Evolutionary conservation across 35 echinoderm and acorn worm species (phyloP), one percentile per base, ranked within the genome.

Genomic region (Acanthaster planci): DNA sequence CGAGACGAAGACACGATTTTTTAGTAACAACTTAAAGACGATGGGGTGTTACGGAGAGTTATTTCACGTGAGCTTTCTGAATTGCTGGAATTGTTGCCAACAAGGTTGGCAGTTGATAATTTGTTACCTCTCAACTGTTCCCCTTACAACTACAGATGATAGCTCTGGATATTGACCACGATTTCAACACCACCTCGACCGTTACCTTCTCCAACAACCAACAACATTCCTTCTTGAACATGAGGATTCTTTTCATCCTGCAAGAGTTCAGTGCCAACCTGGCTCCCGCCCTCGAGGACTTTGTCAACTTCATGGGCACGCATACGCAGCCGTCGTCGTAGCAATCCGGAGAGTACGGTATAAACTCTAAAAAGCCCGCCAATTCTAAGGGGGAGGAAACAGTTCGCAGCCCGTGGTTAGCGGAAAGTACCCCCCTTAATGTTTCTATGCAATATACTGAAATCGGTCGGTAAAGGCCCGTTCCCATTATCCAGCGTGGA

Each of bases 381-480:
- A 72, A 31, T 72, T 72, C 64, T 29, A 8, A 72, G 64, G 34
- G 64, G 29, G 30, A 14, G 34, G 2, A 6, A 47, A 47, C 4
- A 12, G 4, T 72, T 8, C 26, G 64, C 64, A 26, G 29, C 64
- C 64, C 23, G 30, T 35, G 64, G 23, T 72, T 59, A 18, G 56
- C 56, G 27, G 17, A 59, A 18, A 57, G 23, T 59, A 26, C 19
- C 17, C 19, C 27, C 52, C 10, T 55, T 8, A n/a, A 31, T 26
- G 29, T 72, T 72, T 72, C n/a, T n/a, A n/a, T 72, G 64, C 64
- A 72, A 47, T 47, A 47, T 47, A 47, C 42, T 47, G 42, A 47
- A 47, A 72, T 72, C 64, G 64, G 64, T 72, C 64, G 5, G 15
- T 72, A 30, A 35, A 30, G 64, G 30, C 64, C 64, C 64, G 29